Conservation (phyloP, 2,888 invertebrate species). For the Nemotelus pantherinus region DNA sequence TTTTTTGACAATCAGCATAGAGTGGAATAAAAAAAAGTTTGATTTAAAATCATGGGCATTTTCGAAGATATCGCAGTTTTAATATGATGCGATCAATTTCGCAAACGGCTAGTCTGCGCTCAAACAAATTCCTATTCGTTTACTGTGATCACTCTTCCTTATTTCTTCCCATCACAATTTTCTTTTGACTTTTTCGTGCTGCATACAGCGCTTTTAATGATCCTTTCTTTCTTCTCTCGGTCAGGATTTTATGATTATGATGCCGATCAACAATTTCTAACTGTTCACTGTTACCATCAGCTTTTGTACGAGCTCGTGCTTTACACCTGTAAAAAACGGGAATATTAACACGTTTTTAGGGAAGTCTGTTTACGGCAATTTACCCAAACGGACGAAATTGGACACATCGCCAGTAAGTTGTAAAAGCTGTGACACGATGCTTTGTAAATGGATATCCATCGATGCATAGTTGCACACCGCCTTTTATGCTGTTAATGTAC, state of each 20-base stretch:
- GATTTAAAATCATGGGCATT: too few species aligned
- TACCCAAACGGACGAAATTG: slow-evolving; percentile 59
- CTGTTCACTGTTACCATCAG: slow-evolving; percentile 54
- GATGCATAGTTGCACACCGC: slow-evolving; percentile 58
- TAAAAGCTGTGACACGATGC: slow-evolving; percentile 58
- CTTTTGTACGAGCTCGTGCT: slow-evolving; percentile 57
- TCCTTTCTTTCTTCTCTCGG: slow-evolving; percentile 58
- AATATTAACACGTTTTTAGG: not conserved
- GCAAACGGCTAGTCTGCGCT: too few species aligned
- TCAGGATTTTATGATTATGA: slow-evolving; percentile 58
- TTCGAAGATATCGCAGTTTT: too few species aligned
- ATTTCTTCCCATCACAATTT: not conserved
- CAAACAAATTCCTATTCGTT: slow-evolving; percentile 46
- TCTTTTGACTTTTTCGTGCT: slow-evolving; percentile 43
- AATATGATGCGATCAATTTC: too few species aligned
- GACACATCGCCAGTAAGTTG: slow-evolving; percentile 61
- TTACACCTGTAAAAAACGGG: slow-evolving; percentile 54
- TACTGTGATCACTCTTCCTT: not conserved
- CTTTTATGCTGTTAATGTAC: slow-evolving; percentile 58
- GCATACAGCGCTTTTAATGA: slow-evolving; percentile 57
- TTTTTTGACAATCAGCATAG: too few species aligned
- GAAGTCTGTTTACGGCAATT: not conserved
- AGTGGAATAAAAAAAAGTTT: too few species aligned
- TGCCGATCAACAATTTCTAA: slow-evolving; percentile 57
- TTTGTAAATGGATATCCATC: slow-evolving; percentile 60